These are phyloP conservation scores for Anthoptus insignis DNA, from an alignment of 2,888 invertebrate species.

Conservation along the genomic window DNA sequence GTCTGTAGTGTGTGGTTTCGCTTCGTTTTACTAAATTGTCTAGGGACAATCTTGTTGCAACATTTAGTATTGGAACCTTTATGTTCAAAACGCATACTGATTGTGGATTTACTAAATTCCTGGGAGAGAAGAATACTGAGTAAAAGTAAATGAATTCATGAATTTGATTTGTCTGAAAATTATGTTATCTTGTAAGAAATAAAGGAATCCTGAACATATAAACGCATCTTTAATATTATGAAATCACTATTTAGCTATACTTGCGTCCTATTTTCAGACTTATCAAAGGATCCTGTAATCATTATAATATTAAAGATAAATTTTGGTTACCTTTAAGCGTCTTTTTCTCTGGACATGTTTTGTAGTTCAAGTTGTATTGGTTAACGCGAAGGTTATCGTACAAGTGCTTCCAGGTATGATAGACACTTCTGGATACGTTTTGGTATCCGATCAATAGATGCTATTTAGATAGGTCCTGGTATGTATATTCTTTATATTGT, in stretches of 20 bases:
- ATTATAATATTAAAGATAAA: background rate
- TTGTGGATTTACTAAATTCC: background rate
- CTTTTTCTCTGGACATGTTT: background rate
- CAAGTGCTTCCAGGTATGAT: conserved; percentile 29
- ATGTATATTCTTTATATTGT: background rate
- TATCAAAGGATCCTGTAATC: background rate
- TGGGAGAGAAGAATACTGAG: background rate
- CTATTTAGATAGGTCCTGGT: conserved; percentile 1
- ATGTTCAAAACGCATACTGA: background rate
- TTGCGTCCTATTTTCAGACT: background rate
- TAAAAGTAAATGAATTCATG: background rate
- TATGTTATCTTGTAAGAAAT: background rate
- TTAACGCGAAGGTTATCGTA: conserved; percentile 4
- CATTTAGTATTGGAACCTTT: background rate
- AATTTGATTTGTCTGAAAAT: background rate
- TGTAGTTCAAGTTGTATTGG: conserved; percentile 6
- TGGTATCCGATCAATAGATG: conserved; percentile 11
- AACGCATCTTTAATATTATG: conserved; percentile 1
- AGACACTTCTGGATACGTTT: conserved; percentile 7
- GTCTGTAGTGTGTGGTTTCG: background rate
- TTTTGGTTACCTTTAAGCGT: conserved; percentile 2
- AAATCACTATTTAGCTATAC: background rate
- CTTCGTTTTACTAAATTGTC: background rate
- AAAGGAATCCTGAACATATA: background rate
- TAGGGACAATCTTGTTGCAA: background rate